These are phyloP conservation scores for Ptilorrhoa leucosticta DNA, from an alignment of 2,113 vertebrate genomes.

Conservation along the genomic window DNA sequence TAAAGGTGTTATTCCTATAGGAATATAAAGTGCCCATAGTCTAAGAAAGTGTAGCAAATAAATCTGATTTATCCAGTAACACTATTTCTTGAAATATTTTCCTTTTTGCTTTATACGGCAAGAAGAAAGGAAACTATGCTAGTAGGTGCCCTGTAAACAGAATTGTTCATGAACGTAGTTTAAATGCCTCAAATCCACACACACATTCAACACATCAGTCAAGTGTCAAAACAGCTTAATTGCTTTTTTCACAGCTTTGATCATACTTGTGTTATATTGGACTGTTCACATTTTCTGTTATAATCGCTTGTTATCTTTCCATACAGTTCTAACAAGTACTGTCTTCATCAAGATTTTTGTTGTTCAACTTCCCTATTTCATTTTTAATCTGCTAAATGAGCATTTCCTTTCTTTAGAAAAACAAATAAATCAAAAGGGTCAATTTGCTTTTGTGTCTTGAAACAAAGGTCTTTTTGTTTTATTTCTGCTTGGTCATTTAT, in stretches of 20 bases:
- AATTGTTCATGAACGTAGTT: background rate
- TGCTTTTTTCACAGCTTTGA: slow-evolving; percentile 38
- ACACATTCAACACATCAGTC: background rate
- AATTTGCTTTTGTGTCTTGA: slow-evolving; percentile 29
- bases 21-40: background rate
- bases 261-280: background rate
- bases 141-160: background rate
- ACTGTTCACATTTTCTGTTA: background rate
- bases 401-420: slow-evolving; percentile 41
- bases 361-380: slow-evolving; percentile 3
- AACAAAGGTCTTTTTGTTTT: slow-evolving; percentile 52
- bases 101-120: background rate
- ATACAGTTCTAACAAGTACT: slow-evolving; percentile 13
- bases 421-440: slow-evolving; percentile 45
- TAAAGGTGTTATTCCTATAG: background rate
- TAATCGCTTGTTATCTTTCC: slow-evolving; percentile 11
- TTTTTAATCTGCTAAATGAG: slow-evolving; percentile 47
- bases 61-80: background rate
- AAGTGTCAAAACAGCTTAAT: slow-evolving; percentile 41
- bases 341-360: slow-evolving; percentile 39
- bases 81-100: background rate
- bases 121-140: background rate
- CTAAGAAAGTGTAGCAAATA: background rate
- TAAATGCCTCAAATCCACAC: background rate
- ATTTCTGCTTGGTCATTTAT: slow-evolving; percentile 13